Base-by-base conservation (phyloP, 2,888 invertebrate species). In the Chorisops tibialis region DNA sequence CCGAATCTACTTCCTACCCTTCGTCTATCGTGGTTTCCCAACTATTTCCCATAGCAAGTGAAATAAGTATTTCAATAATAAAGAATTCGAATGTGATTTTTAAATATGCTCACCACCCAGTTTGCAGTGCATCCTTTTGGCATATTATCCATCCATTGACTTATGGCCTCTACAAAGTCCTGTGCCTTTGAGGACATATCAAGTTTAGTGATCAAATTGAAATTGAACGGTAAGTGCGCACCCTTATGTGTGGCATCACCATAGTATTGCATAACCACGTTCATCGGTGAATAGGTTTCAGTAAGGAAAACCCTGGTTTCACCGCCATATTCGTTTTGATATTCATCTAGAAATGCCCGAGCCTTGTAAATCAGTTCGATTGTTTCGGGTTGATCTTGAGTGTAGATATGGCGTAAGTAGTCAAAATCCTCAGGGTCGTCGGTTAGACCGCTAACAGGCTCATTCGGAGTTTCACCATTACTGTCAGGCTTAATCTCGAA, bases 1-100 rank as follows among this genome's bases (percentile, higher is more conserved):
- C 88, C 89, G 63, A 85, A 86, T 64, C 91, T 82, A 4, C 87
- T 83, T 1, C 87, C 87, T 3, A 86, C 81, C 64, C 92, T 82
- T 59, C 76, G 81, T 39, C 86, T 83, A 70, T 92, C 91, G 67
- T 91, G 91, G 73, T 91, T 92, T 16, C 91, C 91, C 67, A 86
- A 81, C 87, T 87, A 41, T 41, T 41, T 16, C n/a, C n/a, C n/a
- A n/a, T n/a, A n/a, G n/a, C n/a, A n/a, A n/a, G n/a, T n/a, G 2
- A 41, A 11, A 7, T n/a, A 11, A 12, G 6, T n/a, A n/a, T 30
- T 30, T 30, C 30, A 41, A 14, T 2, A 1, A 9, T 7, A 30
- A 30, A 30, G 1, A 30, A 47, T n/a, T n/a, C n/a, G n/a, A 47
- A 18, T 47, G 3, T 19, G 4, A 69, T 12, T 19, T 5, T 4